Base-by-base conservation (phyloP, 2,113 vertebrate species). In the Gadus macrocephalus region DNA sequence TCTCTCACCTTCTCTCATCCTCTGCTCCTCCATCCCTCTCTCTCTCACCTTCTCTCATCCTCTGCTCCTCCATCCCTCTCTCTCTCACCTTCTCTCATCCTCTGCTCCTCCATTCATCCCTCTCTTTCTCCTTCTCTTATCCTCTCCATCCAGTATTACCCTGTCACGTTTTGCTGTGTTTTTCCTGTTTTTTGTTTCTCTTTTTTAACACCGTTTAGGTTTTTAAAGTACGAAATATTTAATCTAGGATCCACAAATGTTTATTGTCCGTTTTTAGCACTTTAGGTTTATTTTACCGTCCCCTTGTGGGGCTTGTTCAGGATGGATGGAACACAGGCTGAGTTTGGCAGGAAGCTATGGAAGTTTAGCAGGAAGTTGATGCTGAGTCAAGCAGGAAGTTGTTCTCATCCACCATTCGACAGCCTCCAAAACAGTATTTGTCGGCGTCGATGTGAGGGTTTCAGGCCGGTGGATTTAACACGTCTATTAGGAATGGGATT, bases 181-280 rank as follows among this genome's bases (percentile, higher is more conserved):
- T 58, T 5, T 58, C n/a, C 15, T 58, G 15, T 58, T 58, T 11
- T 58, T 58, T 4, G n/a, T 58, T 2, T 3, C 14, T 17, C 55
- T 17, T 4, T 49, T 9, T 42, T 42, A 42, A 42, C 15, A 27
- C 14, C 4, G 22, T 27, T 27, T 28, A 15, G 22, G 22, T 62
- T 22, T 22, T 62, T 62, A 25, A 22, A 65, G 9, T 17, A 53
- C 25, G 22, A 25, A 7, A 61, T 35, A 3, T 3, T 0, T 15
- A 19, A 4, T 6, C 15, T 62, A 28, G 22, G 25, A 19, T 65
- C 70, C 28, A 14, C 42, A 14, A 49, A 49, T 15, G 67, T 71
- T 60, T 35, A n/a, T 63, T 1, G 14, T 58, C 81, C 27, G 22
- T 79, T 72, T 69, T 42, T 69, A 63, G 83, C 84, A 88, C 85